These are phyloP conservation scores for Silurus asotus DNA, from an alignment of 2,113 vertebrate species.

Conservation along the genomic window DNA sequence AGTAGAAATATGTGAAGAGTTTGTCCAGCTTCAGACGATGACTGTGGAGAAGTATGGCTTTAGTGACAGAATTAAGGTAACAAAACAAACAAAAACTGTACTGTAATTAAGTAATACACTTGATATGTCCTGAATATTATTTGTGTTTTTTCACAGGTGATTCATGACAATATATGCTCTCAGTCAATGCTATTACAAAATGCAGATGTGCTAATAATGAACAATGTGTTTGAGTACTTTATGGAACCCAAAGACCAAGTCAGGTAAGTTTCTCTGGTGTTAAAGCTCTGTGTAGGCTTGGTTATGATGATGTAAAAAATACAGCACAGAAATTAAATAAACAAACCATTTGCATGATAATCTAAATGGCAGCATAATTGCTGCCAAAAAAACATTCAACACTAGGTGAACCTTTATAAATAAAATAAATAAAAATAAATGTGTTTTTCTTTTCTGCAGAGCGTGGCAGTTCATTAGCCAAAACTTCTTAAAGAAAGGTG, in stretches of 20 bases:
- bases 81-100: background rate
- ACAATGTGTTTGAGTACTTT: constrained; percentile 97
- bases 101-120: background rate
- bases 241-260: constrained; percentile 82
- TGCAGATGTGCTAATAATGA: constrained; percentile 89
- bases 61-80: constrained; percentile 82
- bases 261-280: constrained; percentile 69
- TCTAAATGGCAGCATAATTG: no score
- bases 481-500: constrained; percentile 77
- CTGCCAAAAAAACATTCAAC: background rate
- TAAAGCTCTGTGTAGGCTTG: background rate
- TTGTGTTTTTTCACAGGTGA: constrained; percentile 72
- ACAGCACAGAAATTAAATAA: background rate
- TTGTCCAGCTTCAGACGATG: constrained; percentile 83
- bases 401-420: background rate
- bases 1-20: constrained; percentile 87
- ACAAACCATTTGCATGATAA: no score
- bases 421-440: no score
- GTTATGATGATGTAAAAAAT: background rate
- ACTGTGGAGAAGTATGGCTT: constrained; percentile 82
- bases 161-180: constrained; percentile 83
- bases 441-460: constrained; percentile 63
- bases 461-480: constrained; percentile 83
- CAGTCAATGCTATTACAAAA: constrained; percentile 80
- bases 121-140: background rate